These are phyloP conservation scores for Albula goreensis DNA, from an alignment of 2,113 vertebrate species.

Conservation along the genomic window DNA sequence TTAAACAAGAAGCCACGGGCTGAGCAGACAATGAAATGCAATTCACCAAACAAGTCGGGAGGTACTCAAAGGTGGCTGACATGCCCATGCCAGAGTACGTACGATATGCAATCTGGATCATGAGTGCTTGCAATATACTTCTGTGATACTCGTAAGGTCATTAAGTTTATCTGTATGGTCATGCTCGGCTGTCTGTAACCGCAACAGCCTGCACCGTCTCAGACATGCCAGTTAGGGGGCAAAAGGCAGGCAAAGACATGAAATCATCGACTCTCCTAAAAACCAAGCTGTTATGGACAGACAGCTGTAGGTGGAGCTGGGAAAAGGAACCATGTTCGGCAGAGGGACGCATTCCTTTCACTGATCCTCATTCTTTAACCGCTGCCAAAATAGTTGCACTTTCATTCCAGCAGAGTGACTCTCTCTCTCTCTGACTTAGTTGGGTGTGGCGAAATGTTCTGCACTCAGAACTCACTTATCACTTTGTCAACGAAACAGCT, in stretches of 20 bases:
- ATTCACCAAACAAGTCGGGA: background rate
- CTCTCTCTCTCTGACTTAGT: slow-evolving; percentile 35
- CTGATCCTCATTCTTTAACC: slow-evolving; percentile 41
- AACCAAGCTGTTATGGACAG: slow-evolving; percentile 25
- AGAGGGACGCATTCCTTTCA: slow-evolving; percentile 32
- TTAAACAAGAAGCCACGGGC: background rate
- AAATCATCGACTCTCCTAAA: slow-evolving; percentile 21
- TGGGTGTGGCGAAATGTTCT: slow-evolving; percentile 54
- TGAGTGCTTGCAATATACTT: background rate
- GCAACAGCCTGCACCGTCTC: slow-evolving; percentile 38
- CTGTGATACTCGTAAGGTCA: slow-evolving; percentile 21
- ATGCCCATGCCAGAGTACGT: background rate
- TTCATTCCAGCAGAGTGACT: slow-evolving; percentile 30
- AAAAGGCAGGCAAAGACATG: slow-evolving; percentile 26
- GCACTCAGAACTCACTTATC: slow-evolving; percentile 41
- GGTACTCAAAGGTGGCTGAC: background rate
- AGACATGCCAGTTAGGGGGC: slow-evolving; percentile 19
- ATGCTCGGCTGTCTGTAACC: background rate
- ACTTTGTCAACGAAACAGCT: slow-evolving; percentile 41
- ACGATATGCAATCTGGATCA: background rate
- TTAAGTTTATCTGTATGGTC: background rate
- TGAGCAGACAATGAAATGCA: background rate
- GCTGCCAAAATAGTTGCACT: slow-evolving; percentile 47
- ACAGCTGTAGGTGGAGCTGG: slow-evolving; percentile 35
- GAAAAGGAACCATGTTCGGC: slow-evolving; percentile 38